These are phyloP conservation scores for Cairina moschata DNA, from an alignment of 2,113 vertebrate species.

Conservation along the genomic window DNA sequence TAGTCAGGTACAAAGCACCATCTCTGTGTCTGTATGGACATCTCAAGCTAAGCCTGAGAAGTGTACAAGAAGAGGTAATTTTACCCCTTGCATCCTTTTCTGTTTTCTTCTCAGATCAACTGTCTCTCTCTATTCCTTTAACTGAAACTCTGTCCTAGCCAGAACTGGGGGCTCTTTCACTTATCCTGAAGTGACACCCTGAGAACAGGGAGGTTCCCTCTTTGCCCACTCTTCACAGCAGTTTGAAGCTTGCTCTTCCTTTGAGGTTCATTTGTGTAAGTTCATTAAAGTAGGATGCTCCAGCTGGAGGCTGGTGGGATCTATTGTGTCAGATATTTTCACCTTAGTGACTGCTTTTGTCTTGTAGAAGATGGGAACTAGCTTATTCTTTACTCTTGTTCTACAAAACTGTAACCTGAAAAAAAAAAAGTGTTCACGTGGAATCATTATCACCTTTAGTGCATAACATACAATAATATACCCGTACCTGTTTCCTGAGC, in stretches of 20 bases:
- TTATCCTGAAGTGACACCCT: neutral
- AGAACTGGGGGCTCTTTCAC: neutral
- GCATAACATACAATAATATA: neutral
- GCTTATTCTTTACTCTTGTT: neutral
- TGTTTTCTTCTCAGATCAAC: neutral
- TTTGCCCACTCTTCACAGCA: neutral
- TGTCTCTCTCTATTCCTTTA: neutral
- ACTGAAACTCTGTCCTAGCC: neutral
- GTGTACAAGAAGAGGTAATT: slow-evolving; percentile 47
- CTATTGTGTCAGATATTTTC: neutral
- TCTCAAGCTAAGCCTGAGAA: slow-evolving; percentile 1
- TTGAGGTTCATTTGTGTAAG: neutral
- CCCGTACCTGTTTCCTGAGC: neutral
- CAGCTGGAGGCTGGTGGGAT: neutral
- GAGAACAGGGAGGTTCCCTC: neutral
- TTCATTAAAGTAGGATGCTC: neutral
- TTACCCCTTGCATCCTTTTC: neutral
- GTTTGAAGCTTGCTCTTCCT: neutral
- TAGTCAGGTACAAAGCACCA: neutral
- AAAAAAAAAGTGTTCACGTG: neutral
- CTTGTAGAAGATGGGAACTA: neutral
- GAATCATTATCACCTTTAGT: neutral
- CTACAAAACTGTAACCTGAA: neutral
- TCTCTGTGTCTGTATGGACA: neutral
- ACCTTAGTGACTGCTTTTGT: neutral